Percentiles rank a stretch among this genome's conserved stretches.
These are phyloP conservation scores for Xiphias gladius DNA, from an alignment of 2,113 vertebrate genomes.

Conservation along the genomic window DNA sequence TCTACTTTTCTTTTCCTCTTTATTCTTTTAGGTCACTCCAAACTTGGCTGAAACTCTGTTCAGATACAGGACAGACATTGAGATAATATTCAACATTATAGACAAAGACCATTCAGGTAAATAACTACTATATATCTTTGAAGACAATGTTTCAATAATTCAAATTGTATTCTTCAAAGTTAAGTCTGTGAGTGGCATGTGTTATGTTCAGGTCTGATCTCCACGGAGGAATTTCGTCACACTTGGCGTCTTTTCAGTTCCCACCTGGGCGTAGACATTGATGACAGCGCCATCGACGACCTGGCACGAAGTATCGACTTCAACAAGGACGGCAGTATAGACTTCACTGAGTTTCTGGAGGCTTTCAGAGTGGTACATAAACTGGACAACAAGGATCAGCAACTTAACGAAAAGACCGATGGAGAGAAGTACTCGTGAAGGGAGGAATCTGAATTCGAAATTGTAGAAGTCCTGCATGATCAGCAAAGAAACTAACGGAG, in stretches of 20 bases:
- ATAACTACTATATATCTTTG: not conserved
- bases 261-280: conserved; percentile 86
- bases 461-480: not conserved
- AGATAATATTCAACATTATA: conserved; percentile 95
- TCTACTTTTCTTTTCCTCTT: not conserved
- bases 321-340: conserved; percentile 96
- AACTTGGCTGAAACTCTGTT: conserved; percentile 91
- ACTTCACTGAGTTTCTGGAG: conserved; percentile 97
- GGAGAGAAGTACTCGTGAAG: conserved; percentile 27
- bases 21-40: conserved; percentile 85
- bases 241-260: conserved; percentile 94
- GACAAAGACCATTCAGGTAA: conserved; percentile 96
- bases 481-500: not conserved
- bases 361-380: conserved; percentile 95
- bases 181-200: not conserved
- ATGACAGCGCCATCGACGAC: conserved; percentile 87
- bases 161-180: not conserved
- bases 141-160: not conserved
- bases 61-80: conserved; percentile 92
- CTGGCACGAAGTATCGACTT: conserved; percentile 92
- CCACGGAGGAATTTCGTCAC: conserved; percentile 92
- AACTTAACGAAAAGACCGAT: conserved; percentile 25
- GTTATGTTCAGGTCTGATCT: conserved; percentile 89
- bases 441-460: not conserved
- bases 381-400: conserved; percentile 82